Conservation (phyloP, 2,888 invertebrate genomes). For the Leucoma salicis region DNA sequence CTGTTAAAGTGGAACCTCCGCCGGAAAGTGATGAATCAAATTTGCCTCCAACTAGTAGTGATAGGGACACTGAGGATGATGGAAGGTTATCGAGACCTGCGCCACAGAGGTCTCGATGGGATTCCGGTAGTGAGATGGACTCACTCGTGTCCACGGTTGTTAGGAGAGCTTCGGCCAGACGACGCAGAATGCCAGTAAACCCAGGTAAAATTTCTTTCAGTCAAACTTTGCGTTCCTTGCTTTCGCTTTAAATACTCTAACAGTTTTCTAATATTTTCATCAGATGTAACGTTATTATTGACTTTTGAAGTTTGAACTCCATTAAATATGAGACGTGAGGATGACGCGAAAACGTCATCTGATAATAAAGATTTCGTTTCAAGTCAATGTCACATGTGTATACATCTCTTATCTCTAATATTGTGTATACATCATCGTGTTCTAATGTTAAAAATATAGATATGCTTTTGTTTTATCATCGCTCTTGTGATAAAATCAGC, state of each 20-base stretch:
- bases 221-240: no score
- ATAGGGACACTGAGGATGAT: constrained; percentile 77
- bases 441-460: background rate
- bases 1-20: constrained; percentile 56
- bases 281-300: no score
- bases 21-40: constrained; percentile 76
- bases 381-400: background rate
- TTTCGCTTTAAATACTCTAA: no score
- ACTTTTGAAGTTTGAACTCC: no score
- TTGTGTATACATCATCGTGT: background rate
- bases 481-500: background rate
- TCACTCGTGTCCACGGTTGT: constrained; percentile 84
- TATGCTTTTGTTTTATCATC: background rate
- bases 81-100: constrained; percentile 55
- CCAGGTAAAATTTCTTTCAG: constrained; percentile 58
- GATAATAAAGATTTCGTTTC: no score
- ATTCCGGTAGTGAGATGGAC: constrained; percentile 81
- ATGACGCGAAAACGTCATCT: no score
- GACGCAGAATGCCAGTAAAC: constrained; percentile 77
- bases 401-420: background rate
- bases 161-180: constrained; percentile 84
- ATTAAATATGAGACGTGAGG: no score
- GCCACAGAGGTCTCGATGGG: constrained; percentile 65
- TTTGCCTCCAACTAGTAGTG: constrained; percentile 74
- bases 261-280: no score